Conservation (phyloP, 2,113 vertebrate genomes). For the Chionis minor region DNA sequence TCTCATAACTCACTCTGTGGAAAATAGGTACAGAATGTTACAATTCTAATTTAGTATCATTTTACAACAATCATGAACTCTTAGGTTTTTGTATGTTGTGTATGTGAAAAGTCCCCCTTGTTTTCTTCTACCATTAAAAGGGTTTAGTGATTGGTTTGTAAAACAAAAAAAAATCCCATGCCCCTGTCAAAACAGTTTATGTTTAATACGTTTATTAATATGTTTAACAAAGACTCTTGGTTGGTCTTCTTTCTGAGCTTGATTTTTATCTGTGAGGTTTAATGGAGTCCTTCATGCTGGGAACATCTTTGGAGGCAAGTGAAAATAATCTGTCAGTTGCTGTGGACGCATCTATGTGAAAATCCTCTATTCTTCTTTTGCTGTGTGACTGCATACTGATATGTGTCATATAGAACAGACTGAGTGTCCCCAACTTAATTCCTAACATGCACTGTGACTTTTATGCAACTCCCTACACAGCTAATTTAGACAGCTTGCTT, state of each 20-base stretch:
- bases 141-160: not conserved
- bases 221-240: not conserved
- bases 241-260: not conserved
- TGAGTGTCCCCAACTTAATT: not conserved
- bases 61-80: not conserved
- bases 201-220: too few species aligned
- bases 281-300: not conserved
- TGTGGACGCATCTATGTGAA: not conserved
- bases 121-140: not conserved
- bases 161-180: not conserved
- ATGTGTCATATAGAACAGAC: not conserved
- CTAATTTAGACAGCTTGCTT: conserved; percentile 15
- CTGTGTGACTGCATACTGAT: not conserved
- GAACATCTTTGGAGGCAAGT: not conserved
- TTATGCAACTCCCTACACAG: not conserved
- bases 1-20: not conserved
- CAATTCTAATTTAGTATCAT: not conserved
- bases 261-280: not conserved
- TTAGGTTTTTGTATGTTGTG: not conserved
- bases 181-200: not conserved
- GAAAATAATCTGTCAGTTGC: conserved; percentile 7
- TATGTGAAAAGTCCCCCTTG: not conserved
- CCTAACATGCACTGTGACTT: not conserved
- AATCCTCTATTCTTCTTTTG: not conserved
- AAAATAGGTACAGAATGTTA: not conserved